Base-by-base conservation (phyloP, 2,797 vertebrate species). In the Typhlichthys eigenmanni region DNA sequence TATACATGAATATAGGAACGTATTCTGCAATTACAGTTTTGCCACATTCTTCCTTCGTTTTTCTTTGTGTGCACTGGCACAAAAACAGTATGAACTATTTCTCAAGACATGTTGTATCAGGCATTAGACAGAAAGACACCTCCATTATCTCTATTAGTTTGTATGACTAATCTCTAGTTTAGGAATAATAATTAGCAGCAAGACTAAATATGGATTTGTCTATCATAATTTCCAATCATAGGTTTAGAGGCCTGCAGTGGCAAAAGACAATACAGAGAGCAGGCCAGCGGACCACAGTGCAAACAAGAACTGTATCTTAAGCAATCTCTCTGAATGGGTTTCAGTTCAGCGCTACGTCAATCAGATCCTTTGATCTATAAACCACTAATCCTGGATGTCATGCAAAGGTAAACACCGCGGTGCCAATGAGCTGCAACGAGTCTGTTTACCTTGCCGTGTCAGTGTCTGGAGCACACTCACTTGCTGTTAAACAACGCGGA, bases 381-480 rank as follows among this genome's bases (percentile, higher is more conserved):
- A 72, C 13, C 47, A 60, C 24, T 70, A 52, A 29, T 12, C 19
- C 17, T 63, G 24, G 62, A 60, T 16, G 34, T 50, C 47, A 48
- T n/a, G 13, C 19, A 60, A 64, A 64, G 1, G 1, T 46, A 54
- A 64, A 62, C 47, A 71, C 46, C 16, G 66, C 47, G 0, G 5
- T 7, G 16, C 34, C 29, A 47, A 38, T 56, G 46, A 73, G 59
- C 51, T 16, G 60, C 32, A 72, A 64, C 43, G 11, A 4, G 53
- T 74, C 48, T 53, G 7, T 50, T 64, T 53, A 55, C 43, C 60
- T 55, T 34, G 34, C 4, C 3, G 19, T 64, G 60, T 38, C 3
- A 2, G 55, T 56, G 62, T 5, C 29, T 5, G 45, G 38, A 43
- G 38, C 7, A 43, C 38, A 43, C 38, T 43, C 38, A 43, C 9